Evolutionary conservation across 2,113 vertebrate species (phyloP).

Genomic region (Malurus melanocephalus): DNA sequence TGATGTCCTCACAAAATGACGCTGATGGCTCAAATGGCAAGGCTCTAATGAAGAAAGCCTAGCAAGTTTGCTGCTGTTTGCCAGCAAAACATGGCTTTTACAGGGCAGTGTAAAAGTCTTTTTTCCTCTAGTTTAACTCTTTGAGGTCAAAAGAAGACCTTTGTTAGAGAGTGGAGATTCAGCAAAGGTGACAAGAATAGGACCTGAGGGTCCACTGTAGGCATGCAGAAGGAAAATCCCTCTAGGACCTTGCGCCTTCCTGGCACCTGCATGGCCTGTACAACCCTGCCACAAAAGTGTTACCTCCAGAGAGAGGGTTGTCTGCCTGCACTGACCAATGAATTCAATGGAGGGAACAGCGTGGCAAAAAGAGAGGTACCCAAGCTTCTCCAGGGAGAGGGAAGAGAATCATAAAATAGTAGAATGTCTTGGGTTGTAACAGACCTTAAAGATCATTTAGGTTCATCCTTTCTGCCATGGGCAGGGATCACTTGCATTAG

Average conservation of each 20-base stretch:
- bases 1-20: slow-evolving; percentile 71
- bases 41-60: slow-evolving; percentile 74
- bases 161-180: slow-evolving; percentile 1
- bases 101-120: slow-evolving; percentile 48
- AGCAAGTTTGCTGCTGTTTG: slow-evolving; percentile 72
- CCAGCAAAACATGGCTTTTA: slow-evolving; percentile 71
- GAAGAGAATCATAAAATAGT: background rate
- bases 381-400: slow-evolving; percentile 24
- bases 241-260: background rate
- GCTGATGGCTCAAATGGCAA: slow-evolving; percentile 74
- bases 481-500: background rate
- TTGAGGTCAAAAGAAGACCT: slow-evolving; percentile 42
- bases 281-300: background rate
- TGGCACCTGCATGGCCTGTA: background rate
- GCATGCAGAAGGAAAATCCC: background rate
- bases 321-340: slow-evolving; percentile 9
- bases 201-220: background rate
- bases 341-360: background rate
- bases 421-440: background rate
- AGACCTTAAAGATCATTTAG: background rate
- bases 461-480: background rate
- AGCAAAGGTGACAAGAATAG: background rate
- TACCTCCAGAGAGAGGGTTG: background rate
- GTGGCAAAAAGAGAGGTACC: background rate
- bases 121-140: slow-evolving; percentile 42